These are phyloP conservation scores for Mamestra configurata DNA, from an alignment of 1,140 invertebrate genomes.

Conservation along the genomic window DNA sequence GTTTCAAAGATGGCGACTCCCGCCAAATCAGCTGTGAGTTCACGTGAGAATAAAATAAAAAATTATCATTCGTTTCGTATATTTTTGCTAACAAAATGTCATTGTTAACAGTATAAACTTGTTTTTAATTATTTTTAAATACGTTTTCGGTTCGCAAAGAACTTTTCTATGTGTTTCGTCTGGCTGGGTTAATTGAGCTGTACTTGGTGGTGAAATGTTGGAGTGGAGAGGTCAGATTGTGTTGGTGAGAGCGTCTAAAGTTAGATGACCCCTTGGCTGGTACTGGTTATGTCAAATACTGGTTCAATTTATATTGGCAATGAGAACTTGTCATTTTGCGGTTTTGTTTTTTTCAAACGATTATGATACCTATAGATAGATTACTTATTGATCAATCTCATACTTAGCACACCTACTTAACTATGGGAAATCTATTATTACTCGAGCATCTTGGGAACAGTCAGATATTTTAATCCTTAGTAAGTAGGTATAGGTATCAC, in stretches of 20 bases:
- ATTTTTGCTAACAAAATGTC: conserved; percentile 19
- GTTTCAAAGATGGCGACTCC: conserved; percentile 6
- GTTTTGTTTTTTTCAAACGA: too few species aligned
- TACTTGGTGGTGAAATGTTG: background rate
- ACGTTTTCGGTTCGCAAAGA: background rate
- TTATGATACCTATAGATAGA: too few species aligned
- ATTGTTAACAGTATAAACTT: conserved; percentile 19
- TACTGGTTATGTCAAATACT: background rate
- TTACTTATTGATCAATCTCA: too few species aligned
- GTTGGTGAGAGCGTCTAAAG: background rate
- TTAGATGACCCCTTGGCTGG: background rate
- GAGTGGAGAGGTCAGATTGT: background rate
- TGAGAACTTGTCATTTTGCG: too few species aligned
- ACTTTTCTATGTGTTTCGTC: background rate
- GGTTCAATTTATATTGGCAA: too few species aligned
- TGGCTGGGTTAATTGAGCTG: background rate
- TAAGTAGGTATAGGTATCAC: too few species aligned
- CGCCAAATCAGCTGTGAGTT: conserved; percentile 23
- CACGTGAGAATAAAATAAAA: background rate
- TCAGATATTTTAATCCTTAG: too few species aligned
- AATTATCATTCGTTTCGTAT: background rate
- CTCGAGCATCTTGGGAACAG: too few species aligned
- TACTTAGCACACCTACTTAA: too few species aligned
- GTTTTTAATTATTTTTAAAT: conserved; percentile 5
- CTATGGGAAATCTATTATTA: too few species aligned